Base-by-base conservation (phyloP, 1,140 invertebrate genomes). In the Drosophila sturtevanti region DNA sequence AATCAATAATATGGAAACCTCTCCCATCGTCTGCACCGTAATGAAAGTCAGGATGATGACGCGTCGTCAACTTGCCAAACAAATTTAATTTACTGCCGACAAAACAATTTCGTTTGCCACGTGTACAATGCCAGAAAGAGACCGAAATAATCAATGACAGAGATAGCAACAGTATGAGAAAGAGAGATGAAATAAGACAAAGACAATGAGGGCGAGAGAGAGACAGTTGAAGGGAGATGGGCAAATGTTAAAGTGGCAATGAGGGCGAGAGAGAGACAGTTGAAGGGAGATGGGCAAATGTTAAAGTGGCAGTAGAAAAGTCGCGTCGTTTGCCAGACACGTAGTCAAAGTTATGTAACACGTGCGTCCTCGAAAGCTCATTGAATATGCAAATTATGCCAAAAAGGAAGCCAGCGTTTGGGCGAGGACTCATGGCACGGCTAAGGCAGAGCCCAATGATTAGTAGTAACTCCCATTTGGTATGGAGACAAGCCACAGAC, bases 341-440 rank as follows among this genome's bases (percentile, higher is more conserved):
- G 82, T 76, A 79, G 70, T 48, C 75, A 63, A 66, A 77, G 68
- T 86, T 86, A 86, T 79, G 68, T 89, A 86, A 86, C 82, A 86
- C 82, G 82, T 85, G 81, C 81, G 69, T 79, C 79, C 63, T 77
- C 59, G 68, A 62, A 73, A 70, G 77, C 79, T 84, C 84, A 87
- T 87, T 87, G 84, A 87, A 89, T 87, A 87, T 87, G 79, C 84
- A 87, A 89, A 87, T 89, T 89, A 87, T 77, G 81, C 84, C 84
- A 41, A 70, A 41, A 44, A 66, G 52, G 54, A 56, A 74, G 18
- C 67, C 18, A 61, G 71, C 34, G 60, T 66, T 59, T 41, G 51
- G 59, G 66, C 61, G 35, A 66, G 59, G 34, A 66, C 51, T 70
- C 27, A 31, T 31, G 65, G 41, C 27, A 31, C 7, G 65, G 41